Evolutionary conservation across 2,113 vertebrate species (phyloP).

Genomic region (Aix galericulata): DNA sequence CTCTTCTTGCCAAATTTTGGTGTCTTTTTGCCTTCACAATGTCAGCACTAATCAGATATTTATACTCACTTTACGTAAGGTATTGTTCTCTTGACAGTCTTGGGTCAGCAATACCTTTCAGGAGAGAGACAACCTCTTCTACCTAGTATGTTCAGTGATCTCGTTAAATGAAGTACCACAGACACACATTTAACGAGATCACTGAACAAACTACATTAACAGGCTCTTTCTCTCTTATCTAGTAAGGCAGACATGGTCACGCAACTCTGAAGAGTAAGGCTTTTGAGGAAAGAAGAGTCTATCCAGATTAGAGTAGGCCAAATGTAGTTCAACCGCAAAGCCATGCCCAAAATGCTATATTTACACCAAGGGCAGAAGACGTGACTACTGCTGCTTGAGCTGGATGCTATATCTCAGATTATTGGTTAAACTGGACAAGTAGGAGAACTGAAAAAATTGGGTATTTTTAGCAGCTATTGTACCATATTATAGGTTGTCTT

Average conservation of each 20-base stretch:
- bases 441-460: not conserved
- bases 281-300: not conserved
- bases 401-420: no score
- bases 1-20: conserved; percentile 9
- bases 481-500: not conserved
- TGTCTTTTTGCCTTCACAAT: conserved; percentile 10
- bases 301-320: not conserved
- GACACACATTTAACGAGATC: not conserved
- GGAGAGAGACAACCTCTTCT: not conserved
- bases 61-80: not conserved
- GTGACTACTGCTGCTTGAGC: not conserved
- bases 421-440: not conserved
- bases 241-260: not conserved
- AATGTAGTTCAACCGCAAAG: not conserved
- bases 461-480: not conserved
- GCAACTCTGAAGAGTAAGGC: not conserved
- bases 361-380: not conserved
- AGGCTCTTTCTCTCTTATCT: not conserved
- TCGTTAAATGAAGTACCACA: not conserved
- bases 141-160: not conserved
- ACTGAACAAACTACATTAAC: not conserved
- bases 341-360: no score
- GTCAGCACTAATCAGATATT: not conserved
- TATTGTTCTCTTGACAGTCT: not conserved
- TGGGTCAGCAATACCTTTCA: not conserved